Percentiles rank a stretch among this genome's conserved stretches.
Conservation (phyloP, 92 coral and sea anemone species). For the Nematostella vectensis region DNA sequence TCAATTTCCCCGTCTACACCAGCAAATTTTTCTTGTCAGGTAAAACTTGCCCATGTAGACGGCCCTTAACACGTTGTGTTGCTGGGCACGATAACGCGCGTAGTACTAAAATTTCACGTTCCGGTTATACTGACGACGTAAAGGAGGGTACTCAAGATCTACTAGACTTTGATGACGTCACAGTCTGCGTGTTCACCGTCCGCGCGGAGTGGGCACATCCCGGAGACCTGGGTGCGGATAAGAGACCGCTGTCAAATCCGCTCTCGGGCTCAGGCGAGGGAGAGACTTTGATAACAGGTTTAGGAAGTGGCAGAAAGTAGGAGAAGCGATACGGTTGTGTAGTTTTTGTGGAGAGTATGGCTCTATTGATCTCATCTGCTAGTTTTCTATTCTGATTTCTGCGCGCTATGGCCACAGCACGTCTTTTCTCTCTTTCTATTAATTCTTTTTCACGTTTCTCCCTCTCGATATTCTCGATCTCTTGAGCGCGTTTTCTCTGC, state of each 20-base stretch:
- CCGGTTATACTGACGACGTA: too few relatives aligned
- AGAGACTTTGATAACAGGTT: not conserved
- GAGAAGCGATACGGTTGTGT: constrained; percentile 32
- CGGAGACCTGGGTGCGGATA: not conserved
- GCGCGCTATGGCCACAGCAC: constrained; percentile 14
- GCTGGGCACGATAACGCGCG: too few relatives aligned
- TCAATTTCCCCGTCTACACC: too few relatives aligned
- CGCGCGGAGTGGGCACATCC: not conserved
- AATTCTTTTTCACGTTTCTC: constrained; percentile 20
- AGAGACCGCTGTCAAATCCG: constrained; percentile 14
- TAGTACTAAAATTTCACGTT: too few relatives aligned
- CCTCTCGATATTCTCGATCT: constrained; percentile 17
- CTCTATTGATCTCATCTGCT: constrained; percentile 11
- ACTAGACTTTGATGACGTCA: not conserved
- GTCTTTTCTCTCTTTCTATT: constrained; percentile 23
- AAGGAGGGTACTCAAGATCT: too few relatives aligned
- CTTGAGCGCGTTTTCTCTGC: constrained; percentile 17
- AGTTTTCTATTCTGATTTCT: constrained; percentile 27
- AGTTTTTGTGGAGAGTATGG: constrained; percentile 21
- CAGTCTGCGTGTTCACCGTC: not conserved
- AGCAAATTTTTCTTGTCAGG: too few relatives aligned
- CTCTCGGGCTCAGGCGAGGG: constrained; percentile 19
- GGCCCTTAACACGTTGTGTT: too few relatives aligned
- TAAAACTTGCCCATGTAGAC: too few relatives aligned
- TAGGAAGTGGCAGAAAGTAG: constrained; percentile 22